phyloP scores from a whole-genome alignment of 2,888 invertebrate species.

The Eupsilia transversa region DNA sequence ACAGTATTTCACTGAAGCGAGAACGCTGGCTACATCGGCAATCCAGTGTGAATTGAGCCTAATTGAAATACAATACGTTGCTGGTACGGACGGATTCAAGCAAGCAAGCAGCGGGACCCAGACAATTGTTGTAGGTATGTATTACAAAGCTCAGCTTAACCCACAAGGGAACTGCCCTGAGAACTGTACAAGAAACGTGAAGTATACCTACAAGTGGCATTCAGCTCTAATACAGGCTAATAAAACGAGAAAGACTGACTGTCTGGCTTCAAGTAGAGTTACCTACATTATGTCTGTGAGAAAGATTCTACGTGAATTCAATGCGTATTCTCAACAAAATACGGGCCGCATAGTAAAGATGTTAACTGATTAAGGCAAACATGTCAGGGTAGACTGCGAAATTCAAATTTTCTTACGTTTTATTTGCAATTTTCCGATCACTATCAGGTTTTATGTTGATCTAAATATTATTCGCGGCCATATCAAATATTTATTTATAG shows the following conservation, averaged over 20 bases:
- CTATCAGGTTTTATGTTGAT: too few species aligned
- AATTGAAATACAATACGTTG: conserved; percentile 50
- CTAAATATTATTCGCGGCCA: too few species aligned
- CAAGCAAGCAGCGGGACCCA: neutral
- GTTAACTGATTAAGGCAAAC: neutral
- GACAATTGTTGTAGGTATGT: conserved; percentile 19
- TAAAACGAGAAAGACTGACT: conserved; percentile 16
- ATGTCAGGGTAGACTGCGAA: too few species aligned
- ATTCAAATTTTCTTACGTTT: too few species aligned
- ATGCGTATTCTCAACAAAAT: neutral
- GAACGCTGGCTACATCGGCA: neutral
- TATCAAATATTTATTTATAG: too few species aligned
- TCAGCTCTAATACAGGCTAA: conserved; percentile 18
- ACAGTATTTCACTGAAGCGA: neutral
- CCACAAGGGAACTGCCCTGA: conserved; percentile 40
- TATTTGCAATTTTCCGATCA: too few species aligned
- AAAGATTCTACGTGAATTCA: conserved; percentile 7
- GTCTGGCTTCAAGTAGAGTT: conserved; percentile 12
- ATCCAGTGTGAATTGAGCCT: conserved; percentile 34
- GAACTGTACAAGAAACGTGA: conserved; percentile 17
- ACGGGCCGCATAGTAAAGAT: neutral
- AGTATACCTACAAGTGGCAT: conserved; percentile 28
- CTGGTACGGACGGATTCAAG: conserved; percentile 19
- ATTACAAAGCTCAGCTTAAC: conserved; percentile 20
- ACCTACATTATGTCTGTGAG: conserved; percentile 8